These are phyloP conservation scores for Chrysomallon squamiferum DNA, from an alignment of 1,140 invertebrate genomes.

Conservation along the genomic window DNA sequence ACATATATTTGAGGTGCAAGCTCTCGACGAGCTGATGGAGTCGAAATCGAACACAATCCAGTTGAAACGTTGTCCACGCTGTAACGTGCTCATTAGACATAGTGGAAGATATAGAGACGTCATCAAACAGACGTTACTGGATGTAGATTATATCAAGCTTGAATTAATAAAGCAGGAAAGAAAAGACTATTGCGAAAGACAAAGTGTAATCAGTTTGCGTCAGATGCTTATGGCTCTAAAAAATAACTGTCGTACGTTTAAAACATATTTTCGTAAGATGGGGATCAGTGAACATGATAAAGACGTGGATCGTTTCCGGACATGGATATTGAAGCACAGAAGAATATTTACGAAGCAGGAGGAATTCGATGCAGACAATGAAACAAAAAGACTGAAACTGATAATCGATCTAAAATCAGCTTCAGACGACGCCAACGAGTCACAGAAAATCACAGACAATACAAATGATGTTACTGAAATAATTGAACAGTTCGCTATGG, in stretches of 20 bases:
- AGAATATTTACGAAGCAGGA: neutral
- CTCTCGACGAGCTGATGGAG: slow-evolving; percentile 64
- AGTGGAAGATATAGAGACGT: slow-evolving; percentile 69
- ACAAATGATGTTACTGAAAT: too few relatives aligned
- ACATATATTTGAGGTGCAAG: slow-evolving; percentile 12
- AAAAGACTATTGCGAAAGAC: neutral
- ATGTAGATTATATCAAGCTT: neutral
- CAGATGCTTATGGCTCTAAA: neutral
- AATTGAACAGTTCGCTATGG: too few relatives aligned
- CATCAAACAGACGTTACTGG: slow-evolving; percentile 54
- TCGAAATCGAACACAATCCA: slow-evolving; percentile 66
- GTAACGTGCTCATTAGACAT: slow-evolving; percentile 68
- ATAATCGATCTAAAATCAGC: neutral
- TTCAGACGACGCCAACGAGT: neutral
- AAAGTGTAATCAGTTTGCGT: too few relatives aligned
- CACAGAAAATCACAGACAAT: too few relatives aligned
- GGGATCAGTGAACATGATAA: neutral
- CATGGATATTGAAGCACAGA: slow-evolving; percentile 29
- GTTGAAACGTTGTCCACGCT: slow-evolving; percentile 62
- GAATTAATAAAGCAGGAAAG: neutral
- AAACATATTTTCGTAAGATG: neutral
- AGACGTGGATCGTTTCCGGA: neutral
- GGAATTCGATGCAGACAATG: neutral
- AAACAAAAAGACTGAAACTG: neutral
- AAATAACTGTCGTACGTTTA: neutral